Base-by-base conservation (phyloP, 2,113 vertebrate species). In the Perccottus glenii region DNA sequence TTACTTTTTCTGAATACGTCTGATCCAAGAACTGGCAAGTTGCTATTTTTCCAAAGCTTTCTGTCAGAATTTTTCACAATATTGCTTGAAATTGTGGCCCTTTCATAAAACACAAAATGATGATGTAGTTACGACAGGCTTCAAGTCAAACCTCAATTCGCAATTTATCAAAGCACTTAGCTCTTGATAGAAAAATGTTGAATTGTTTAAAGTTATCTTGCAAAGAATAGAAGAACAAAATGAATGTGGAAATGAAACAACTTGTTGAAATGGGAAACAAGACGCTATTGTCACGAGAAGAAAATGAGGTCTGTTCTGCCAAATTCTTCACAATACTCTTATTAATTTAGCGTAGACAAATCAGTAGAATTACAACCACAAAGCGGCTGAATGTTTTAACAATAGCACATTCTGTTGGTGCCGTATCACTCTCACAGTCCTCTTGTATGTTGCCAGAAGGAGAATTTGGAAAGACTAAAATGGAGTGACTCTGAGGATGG, bases 391-490 rank as follows among this genome's bases (percentile, higher is more conserved):
- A 59, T 60, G 61, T 64, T 59, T 52, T 33, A 74, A 67, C 32
- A 70, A 51, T 75, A 57, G 42, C 59, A 42, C 40, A 45, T 45
- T 58, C 49, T 32, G 36, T 68, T 53, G 60, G 5, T 59, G 52
- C 61, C 43, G 57, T 72, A 55, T 63, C 63, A 12, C 62, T 51
- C 59, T 57, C 62, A 15, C 35, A 64, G 48, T 55, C 32, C 10
- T 62, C 35, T 77, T 38, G 62, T 42, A 16, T 48, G 55, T 51
- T 67, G 75, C 68, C 69, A 80, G 71, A 77, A 56, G 32, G 50
- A 70, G 19, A 47, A 80, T 58, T 67, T 85, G 80, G 73, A 87
- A 9, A 5, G 57, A 58, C 64, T 70, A 59, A 47, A 81, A 79
- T 35, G 61, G 62, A 58, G 71, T 7, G 61, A 50, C 16, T 64